phyloP scores from a whole-genome alignment of 1,140 invertebrate species.

The Cydia pomonella region DNA sequence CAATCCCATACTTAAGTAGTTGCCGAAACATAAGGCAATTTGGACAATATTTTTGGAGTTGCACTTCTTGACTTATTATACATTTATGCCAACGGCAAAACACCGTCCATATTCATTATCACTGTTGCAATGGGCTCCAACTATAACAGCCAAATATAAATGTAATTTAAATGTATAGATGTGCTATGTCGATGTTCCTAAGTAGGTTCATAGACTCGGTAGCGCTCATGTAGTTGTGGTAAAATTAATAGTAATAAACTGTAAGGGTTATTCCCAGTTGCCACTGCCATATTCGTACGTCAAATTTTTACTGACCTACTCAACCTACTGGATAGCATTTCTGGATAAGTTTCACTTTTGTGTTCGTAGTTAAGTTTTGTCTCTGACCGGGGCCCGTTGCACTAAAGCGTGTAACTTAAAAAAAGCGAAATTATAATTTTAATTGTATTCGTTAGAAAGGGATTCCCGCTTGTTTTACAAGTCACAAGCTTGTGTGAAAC shows the following conservation, averaged over 20 bases:
- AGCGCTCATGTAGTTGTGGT: not conserved
- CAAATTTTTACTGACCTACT: not conserved
- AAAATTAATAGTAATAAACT: slow-evolving; percentile 1
- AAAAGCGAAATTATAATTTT: too few species aligned
- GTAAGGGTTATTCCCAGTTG: not conserved
- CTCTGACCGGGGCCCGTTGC: too few species aligned
- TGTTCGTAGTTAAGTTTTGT: too few species aligned
- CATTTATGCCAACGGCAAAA: not conserved
- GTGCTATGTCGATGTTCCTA: slow-evolving; percentile 10
- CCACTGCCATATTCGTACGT: not conserved
- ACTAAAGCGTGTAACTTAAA: too few species aligned
- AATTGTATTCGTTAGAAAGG: too few species aligned
- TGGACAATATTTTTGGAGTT: not conserved
- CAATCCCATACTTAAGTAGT: not conserved
- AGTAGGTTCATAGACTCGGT: slow-evolving; percentile 16
- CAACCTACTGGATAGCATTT: not conserved
- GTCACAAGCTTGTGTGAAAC: too few species aligned
- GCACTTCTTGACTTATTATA: not conserved
- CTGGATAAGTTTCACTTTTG: too few species aligned
- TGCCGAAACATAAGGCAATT: not conserved
- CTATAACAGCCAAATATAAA: not conserved
- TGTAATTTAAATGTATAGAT: slow-evolving; percentile 8
- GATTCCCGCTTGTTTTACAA: too few species aligned
- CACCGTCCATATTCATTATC: slow-evolving; percentile 19
- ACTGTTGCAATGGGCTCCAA: not conserved